Evolutionary conservation across 2,797 vertebrate species (phyloP).

Genomic region (Xenentodon cancila): DNA sequence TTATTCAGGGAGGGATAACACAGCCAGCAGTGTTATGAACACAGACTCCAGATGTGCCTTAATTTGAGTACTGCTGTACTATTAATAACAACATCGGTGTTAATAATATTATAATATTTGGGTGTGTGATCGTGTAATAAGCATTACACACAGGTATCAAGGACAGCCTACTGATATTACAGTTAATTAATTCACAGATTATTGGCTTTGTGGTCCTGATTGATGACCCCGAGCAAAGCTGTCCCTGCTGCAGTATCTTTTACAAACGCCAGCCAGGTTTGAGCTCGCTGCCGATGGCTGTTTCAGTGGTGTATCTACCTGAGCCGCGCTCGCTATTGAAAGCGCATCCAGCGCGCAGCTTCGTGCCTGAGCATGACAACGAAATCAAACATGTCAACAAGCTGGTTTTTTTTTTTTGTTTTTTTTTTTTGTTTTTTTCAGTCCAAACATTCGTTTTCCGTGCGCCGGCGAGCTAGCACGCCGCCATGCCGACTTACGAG

Average conservation of each 20-base stretch:
- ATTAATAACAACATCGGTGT: too few species aligned
- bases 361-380: slow-evolving; percentile 22
- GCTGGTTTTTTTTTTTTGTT: too few species aligned
- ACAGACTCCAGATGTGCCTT: slow-evolving; percentile 16
- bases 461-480: not conserved
- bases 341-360: slow-evolving; percentile 4
- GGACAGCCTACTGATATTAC: not conserved
- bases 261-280: slow-evolving; percentile 3
- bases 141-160: not conserved
- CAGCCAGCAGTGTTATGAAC: slow-evolving; percentile 8
- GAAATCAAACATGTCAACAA: too few species aligned
- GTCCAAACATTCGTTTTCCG: not conserved
- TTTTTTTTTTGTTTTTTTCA: not conserved
- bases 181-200: not conserved
- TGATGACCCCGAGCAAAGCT: slow-evolving; percentile 31
- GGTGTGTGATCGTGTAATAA: not conserved
- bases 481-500: slow-evolving; percentile 78
- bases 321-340: not conserved
- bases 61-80: too few species aligned
- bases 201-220: slow-evolving; percentile 12
- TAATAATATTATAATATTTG: not conserved
- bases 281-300: slow-evolving; percentile 1
- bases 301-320: too few species aligned
- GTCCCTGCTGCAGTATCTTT: not conserved
- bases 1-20: slow-evolving; percentile 48